Conservation (phyloP, 2,797 vertebrate species). For the Rhadinocentrus ornatus region DNA sequence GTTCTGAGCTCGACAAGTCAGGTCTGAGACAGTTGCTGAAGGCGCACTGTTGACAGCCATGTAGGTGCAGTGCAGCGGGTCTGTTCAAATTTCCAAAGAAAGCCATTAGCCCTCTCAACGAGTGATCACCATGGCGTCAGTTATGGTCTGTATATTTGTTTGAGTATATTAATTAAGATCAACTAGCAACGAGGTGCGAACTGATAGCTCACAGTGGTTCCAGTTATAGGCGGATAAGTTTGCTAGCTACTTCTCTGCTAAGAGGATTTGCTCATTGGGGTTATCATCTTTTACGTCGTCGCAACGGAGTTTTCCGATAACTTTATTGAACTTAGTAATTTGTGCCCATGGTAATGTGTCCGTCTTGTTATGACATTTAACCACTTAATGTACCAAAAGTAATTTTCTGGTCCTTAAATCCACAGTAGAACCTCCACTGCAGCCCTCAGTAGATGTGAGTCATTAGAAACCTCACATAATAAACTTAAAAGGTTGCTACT, state of each 20-base stretch:
- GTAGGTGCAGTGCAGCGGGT: constrained; percentile 16
- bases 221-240: constrained; percentile 30
- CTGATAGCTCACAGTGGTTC: not conserved
- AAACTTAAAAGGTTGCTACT: too few species aligned
- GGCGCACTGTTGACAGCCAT: constrained; percentile 68
- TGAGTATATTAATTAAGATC: accelerated
- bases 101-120: not conserved
- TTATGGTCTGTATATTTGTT: constrained; percentile 71
- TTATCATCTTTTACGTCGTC: not conserved
- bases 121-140: constrained; percentile 73
- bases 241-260: constrained; percentile 42
- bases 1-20: constrained; percentile 61
- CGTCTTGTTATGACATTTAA: not conserved
- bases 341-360: not conserved
- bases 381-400: not conserved
- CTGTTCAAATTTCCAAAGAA: constrained; percentile 29
- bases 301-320: not conserved
- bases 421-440: not conserved
- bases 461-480: not conserved
- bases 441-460: too few species aligned
- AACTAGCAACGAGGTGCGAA: not conserved
- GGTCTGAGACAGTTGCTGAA: constrained; percentile 59
- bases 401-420: too few species aligned
- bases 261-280: constrained; percentile 60
- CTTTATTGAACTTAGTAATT: not conserved